Conservation (phyloP, 92 coral and sea anemone species). For the Parazoanthus darwini region DNA sequence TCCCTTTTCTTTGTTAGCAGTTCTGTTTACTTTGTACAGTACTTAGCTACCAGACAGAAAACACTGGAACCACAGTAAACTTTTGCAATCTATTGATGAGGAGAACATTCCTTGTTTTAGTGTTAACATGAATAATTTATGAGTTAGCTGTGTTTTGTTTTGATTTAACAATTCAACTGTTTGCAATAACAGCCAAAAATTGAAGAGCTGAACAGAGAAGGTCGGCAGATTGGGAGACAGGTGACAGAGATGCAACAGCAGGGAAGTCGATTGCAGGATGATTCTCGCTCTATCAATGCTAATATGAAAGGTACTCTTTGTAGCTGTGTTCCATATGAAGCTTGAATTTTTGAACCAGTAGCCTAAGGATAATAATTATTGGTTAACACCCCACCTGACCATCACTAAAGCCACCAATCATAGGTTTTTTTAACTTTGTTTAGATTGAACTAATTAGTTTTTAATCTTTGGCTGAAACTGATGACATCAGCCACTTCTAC, state of each 20-base stretch:
- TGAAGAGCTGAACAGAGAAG: slow-evolving; percentile 70
- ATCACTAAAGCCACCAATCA: neutral
- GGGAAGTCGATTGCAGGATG: slow-evolving; percentile 70
- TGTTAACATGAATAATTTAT: neutral
- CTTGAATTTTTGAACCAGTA: too few relatives aligned
- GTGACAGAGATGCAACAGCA: slow-evolving; percentile 77
- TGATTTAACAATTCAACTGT: neutral
- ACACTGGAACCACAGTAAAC: too few relatives aligned
- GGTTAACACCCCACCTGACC: neutral
- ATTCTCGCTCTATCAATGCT: slow-evolving; percentile 56
- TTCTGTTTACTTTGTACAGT: too few relatives aligned
- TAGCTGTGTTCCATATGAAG: too few relatives aligned
- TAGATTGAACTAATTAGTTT: too few relatives aligned
- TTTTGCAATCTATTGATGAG: too few relatives aligned
- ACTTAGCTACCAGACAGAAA: too few relatives aligned
- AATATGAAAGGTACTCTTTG: slow-evolving; percentile 67
- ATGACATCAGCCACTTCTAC: too few relatives aligned
- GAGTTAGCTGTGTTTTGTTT: neutral
- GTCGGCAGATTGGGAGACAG: slow-evolving; percentile 80
- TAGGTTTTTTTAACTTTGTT: neutral
- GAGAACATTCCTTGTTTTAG: neutral
- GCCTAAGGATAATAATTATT: too few relatives aligned
- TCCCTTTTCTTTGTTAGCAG: too few relatives aligned
- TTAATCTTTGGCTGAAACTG: too few relatives aligned
- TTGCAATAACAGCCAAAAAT: slow-evolving; percentile 72